Base-by-base conservation (phyloP, 2,113 vertebrate species). In the Willisornis vidua region DNA sequence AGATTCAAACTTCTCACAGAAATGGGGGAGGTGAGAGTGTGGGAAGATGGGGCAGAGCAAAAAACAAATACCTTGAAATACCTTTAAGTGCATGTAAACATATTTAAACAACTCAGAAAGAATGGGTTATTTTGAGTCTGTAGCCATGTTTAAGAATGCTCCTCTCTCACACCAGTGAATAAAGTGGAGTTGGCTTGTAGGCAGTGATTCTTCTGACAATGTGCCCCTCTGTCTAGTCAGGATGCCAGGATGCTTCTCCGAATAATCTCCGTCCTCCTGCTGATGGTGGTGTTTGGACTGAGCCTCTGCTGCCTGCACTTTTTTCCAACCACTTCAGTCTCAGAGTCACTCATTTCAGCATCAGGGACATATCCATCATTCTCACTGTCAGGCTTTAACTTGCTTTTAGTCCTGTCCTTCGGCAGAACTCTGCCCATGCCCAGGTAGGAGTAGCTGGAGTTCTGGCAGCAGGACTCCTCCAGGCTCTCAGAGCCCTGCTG, bases 161-260 rank as follows among this genome's bases (percentile, higher is more conserved):
- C 65, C 23, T 75, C 75, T 77, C 83, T 89, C 96, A 55, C 88
- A 72, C 66, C 25, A 58, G 59, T 79, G 94, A 88, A 72, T 91
- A 93, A 94, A 4, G 49, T 52, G 85, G 84, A 83, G 71, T 74
- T 89, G 89, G 84, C 73, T 75, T 75, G 87, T 33, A 79, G 91
- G 86, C 94, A 93, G 92, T 83, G 95, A 84, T 76, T 87, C 66
- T 58, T 15, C 19, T 16, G 74, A 20, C 74, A 39, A 31, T 5
- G 2, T 29, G 3, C 33, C 29, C 41, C 70, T 3, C 41, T 3
- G 59, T 58, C 35, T 63, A 66, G 87, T 99, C 99, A 99, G 77
- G 99, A 99, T 11, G 99, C 99, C 92, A 99, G 93, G 91, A 99
- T 99, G 90, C 99, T 99, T 4, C 98, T 98, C 48, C 98, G 98